Evolutionary conservation across 92 coral and sea anemone species (phyloP), one percentile per base, ranked within the genome.

Genomic region (Umimayanthus chanpuru): DNA sequence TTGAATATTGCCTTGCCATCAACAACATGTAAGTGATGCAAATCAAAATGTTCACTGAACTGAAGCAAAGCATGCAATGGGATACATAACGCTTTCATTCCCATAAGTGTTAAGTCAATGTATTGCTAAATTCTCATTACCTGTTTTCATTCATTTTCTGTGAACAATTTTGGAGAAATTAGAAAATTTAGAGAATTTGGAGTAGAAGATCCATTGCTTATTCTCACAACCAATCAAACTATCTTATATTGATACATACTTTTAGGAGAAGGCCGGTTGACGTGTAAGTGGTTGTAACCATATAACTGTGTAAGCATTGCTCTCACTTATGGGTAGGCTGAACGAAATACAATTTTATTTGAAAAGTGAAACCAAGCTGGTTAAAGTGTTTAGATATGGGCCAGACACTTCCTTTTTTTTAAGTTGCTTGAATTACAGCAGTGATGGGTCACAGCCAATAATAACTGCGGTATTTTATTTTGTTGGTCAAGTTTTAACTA

Each of bases 1-100:
- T 96, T 76, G 93, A 96, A 67, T 95, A 96, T 81, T 91, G 98
- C 85, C 89, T 95, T 85, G 98, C 96, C 28, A 91, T 95, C 66
- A 88, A 92, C 78, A 93, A 92, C 79, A 92, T 93, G 98, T 96
- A 89, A 95, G 98, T 92, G 44, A 49, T 41, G 10, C 5, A 44
- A 26, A 55, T 41, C 23, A 21, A 75, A 74, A n/a, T 75, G 25
- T n/a, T 32, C 18, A 44, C 14, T 39, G 23, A 39, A 61, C 68
- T 61, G 8, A 61, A 61, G 25, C 8, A 20, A 61, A 61, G 68
- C n/a, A n/a, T n/a, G n/a, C 25, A 23, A 61, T 20, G 26, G 4
- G 23, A 14, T 15, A 15, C 23, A 2, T 16, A 56, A 56, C 61
- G 1, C 61, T 41, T 1, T 41, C 7, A 41, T 6, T 47, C 50